Conservation (phyloP, 2,888 invertebrate genomes). For the Lydus trimaculatus region DNA sequence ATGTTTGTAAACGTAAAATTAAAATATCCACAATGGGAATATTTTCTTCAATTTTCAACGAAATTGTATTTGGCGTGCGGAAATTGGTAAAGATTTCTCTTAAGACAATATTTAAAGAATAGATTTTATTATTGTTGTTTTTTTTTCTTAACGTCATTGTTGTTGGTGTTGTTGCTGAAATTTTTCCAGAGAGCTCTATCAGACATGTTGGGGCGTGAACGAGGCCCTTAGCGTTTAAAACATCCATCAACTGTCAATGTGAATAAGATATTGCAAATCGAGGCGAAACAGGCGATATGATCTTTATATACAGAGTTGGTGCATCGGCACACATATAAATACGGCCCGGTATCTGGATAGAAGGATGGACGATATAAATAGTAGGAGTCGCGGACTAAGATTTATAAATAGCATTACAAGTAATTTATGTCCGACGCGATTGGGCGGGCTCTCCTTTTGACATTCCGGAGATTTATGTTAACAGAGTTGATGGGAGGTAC, state of each 20-base stretch:
- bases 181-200: constrained; percentile 15
- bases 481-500: constrained; percentile 60
- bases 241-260: constrained; percentile 47
- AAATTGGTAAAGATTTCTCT: not conserved
- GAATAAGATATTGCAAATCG: constrained; percentile 51
- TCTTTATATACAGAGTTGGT: constrained; percentile 34
- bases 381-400: constrained; percentile 50
- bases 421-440: constrained; percentile 62
- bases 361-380: constrained; percentile 47
- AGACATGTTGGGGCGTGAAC: constrained; percentile 4
- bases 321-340: constrained; percentile 43
- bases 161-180: not conserved
- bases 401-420: constrained; percentile 62
- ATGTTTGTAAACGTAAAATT: constrained; percentile 27
- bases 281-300: constrained; percentile 43
- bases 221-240: constrained; percentile 22
- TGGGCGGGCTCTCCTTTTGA: constrained; percentile 61
- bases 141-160: no score
- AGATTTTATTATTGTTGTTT: not conserved
- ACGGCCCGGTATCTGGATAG: constrained; percentile 41
- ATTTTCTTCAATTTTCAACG: not conserved
- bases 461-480: constrained; percentile 60
- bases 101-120: not conserved
- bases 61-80: not conserved
- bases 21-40: constrained; percentile 6